Evolutionary conservation across 2,888 invertebrate genomes (phyloP), one percentile per base, ranked within the genome.

Genomic region (Linnaemya vulpina): DNA sequence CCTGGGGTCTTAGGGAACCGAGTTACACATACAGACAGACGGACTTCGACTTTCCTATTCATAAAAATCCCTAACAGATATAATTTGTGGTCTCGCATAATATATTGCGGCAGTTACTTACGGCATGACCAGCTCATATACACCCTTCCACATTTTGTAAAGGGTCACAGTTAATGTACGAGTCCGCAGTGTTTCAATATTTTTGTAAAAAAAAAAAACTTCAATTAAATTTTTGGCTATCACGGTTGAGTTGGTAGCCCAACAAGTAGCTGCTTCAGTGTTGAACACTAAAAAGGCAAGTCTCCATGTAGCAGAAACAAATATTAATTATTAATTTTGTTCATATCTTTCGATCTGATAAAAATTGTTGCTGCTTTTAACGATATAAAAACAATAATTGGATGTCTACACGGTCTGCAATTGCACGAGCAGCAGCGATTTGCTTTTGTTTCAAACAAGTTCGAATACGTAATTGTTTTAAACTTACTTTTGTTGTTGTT

Each of bases 191-290:
- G 30, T 30, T 30, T 30, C 30, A 2, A 30, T 30, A 30, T 5
- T 30, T 30, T 30, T 30, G 30, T 30, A 3, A 30, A 30, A 30
- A 13, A 73, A 55, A 58, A 70, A 58, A 76, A 70, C 20, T 62
- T 38, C n/a, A 67, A 55, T 40, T 20, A 40, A 65, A 30, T 70
- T 71, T 62, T 53, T 51, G 25, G 20, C 30, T 77, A 63, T 71
- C 53, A 82, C 65, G 82, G 63, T 82, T 82, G 65, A 77, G 76
- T 82, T 9, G 38, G 40, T 65, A 62, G 7, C 17, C 38, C 65
- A 67, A 76, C 55, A 7, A 62, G 35, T 58, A 53, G 8, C 38
- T 40, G 65, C 53, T 43, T 73, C n/a, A 58, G 51, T 68, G 62
- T 20, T 9, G 13, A 30, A 62, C 78, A 78, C 35, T 74, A 30